These are phyloP conservation scores for Petrophora chlorosata DNA, from an alignment of 2,888 invertebrate species.

Conservation along the genomic window DNA sequence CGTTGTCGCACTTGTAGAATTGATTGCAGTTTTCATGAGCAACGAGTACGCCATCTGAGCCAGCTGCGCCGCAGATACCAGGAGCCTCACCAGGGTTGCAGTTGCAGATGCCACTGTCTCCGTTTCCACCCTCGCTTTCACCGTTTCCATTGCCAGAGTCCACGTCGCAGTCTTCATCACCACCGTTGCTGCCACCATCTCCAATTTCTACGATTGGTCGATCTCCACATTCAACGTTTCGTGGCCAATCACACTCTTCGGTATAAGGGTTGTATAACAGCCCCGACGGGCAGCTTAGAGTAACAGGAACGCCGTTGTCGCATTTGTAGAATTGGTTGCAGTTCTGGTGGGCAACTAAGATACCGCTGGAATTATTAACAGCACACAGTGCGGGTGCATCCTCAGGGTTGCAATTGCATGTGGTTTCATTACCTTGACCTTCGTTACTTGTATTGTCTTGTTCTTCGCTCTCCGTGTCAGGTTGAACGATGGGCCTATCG, in stretches of 20 bases:
- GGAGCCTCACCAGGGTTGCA: too few relatives aligned
- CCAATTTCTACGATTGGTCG: slow-evolving; percentile 39
- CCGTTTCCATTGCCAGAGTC: slow-evolving; percentile 2
- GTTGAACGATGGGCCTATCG: slow-evolving; percentile 26
- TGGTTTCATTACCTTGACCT: slow-evolving; percentile 6
- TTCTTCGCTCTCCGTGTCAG: slow-evolving; percentile 18
- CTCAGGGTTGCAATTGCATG: slow-evolving; percentile 43
- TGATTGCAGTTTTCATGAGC: too few relatives aligned
- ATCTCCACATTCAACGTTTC: slow-evolving; percentile 49
- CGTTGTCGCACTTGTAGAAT: too few relatives aligned
- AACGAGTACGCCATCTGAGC: too few relatives aligned
- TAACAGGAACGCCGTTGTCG: slow-evolving; percentile 40
- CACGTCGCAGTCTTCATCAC: slow-evolving; percentile 6
- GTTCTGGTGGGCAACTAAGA: slow-evolving; percentile 49
- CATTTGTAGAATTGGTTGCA: slow-evolving; percentile 56
- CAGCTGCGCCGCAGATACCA: too few relatives aligned
- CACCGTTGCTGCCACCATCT: slow-evolving; percentile 20
- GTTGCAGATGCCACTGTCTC: too few relatives aligned
- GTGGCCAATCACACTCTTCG: slow-evolving; percentile 51
- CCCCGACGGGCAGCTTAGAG: slow-evolving; percentile 35
- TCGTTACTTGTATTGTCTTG: slow-evolving; percentile 9
- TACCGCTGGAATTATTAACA: slow-evolving; percentile 40
- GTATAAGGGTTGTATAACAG: slow-evolving; percentile 48
- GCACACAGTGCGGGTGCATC: slow-evolving; percentile 47
- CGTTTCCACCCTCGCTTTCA: slow-evolving; percentile 2